Percentiles rank a stretch among this genome's conserved stretches.
Conservation (phyloP, 2,113 vertebrate genomes). For the Gasterosteus aculeatus region DNA sequence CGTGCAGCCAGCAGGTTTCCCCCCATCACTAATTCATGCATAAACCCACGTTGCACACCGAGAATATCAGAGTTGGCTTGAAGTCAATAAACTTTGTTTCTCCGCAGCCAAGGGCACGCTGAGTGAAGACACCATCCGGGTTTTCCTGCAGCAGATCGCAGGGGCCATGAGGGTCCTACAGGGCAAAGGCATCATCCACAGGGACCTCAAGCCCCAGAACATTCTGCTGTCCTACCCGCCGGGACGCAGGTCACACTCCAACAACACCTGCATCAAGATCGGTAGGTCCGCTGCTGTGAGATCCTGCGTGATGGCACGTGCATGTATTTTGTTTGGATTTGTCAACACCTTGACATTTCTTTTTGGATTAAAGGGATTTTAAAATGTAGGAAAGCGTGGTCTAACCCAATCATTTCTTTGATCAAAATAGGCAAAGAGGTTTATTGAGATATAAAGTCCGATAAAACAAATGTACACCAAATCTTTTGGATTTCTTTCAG, state of each 20-base stretch:
- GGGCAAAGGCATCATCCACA: slow-evolving; percentile 96
- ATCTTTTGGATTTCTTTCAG: not conserved
- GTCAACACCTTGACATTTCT: not conserved
- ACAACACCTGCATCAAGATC: slow-evolving; percentile 97
- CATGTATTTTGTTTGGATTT: not conserved
- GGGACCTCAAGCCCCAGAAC: slow-evolving; percentile 98
- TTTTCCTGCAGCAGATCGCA: slow-evolving; percentile 97
- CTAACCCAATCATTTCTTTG: not conserved
- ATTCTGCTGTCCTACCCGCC: slow-evolving; percentile 90
- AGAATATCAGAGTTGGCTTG: not conserved
- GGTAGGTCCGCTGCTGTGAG: slow-evolving; percentile 78
- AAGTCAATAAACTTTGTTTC: not conserved
- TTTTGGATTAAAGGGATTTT: not conserved
- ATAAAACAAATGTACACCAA: not conserved
- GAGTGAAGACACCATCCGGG: slow-evolving; percentile 96
- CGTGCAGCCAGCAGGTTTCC: not conserved
- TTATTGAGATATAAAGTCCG: not conserved
- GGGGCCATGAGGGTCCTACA: slow-evolving; percentile 95
- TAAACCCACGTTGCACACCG: not conserved
- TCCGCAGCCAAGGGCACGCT: slow-evolving; percentile 93
- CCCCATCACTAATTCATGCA: not conserved
- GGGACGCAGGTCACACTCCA: slow-evolving; percentile 92
- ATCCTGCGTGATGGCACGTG: not conserved
- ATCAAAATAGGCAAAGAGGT: not conserved
- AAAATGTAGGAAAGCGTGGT: not conserved